Conservation (phyloP, 2,888 invertebrate species). For the Anagyrus pseudococci region DNA sequence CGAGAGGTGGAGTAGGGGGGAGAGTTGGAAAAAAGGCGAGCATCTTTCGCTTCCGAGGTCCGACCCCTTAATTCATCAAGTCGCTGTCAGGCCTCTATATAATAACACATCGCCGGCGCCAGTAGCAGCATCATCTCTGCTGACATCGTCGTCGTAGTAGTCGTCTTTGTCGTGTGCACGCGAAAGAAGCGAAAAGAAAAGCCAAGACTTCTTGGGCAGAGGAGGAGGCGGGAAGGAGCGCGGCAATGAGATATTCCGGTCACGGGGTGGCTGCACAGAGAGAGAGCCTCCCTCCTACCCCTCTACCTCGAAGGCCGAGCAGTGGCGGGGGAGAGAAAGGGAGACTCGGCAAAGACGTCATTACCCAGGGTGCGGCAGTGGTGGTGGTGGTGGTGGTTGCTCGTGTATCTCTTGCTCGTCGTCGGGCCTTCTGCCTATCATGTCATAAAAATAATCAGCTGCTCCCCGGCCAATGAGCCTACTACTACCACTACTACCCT, state of each 20-base stretch:
- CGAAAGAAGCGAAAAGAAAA: constrained; percentile 35
- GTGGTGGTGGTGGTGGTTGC: not conserved
- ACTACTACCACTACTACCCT: constrained; percentile 21
- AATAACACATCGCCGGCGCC: constrained; percentile 36
- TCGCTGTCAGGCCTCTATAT: constrained; percentile 39
- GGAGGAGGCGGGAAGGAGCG: not conserved
- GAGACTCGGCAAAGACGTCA: constrained; percentile 44
- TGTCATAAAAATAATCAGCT: constrained; percentile 62
- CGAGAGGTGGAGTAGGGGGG: not conserved
- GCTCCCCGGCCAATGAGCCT: constrained; percentile 55
- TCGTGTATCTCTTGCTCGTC: constrained; percentile 4
- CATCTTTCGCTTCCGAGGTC: constrained; percentile 3
- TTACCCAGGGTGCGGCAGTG: constrained; percentile 45
- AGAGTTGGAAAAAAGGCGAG: not conserved
- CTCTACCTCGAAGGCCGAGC: constrained; percentile 24
- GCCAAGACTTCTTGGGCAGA: not conserved
- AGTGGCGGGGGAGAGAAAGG: constrained; percentile 22
- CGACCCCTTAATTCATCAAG: constrained; percentile 42
- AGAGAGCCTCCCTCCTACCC: not conserved
- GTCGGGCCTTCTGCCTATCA: constrained; percentile 53
- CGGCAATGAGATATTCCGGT: constrained; percentile 55
- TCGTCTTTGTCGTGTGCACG: constrained; percentile 23
- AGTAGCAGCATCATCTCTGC: not conserved
- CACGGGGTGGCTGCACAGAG: constrained; percentile 50
- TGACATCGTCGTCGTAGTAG: too few relatives aligned